These are phyloP conservation scores for Conomelus anceps DNA, from an alignment of 2,888 invertebrate genomes.

Conservation along the genomic window DNA sequence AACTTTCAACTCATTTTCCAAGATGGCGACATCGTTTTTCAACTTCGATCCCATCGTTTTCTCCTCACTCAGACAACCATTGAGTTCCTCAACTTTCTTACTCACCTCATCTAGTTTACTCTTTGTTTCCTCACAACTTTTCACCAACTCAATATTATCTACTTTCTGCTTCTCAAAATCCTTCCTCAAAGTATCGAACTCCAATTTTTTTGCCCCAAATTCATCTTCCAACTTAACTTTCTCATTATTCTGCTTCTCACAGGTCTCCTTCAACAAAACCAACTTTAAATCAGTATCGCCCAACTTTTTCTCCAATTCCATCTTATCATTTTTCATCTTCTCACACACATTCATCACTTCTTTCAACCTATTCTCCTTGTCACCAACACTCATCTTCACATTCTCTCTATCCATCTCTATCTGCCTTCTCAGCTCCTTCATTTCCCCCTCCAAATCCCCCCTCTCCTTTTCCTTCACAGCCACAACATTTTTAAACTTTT, in stretches of 20 bases:
- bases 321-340: slow-evolving; percentile 40
- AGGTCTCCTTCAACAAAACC: slow-evolving; percentile 7
- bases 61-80: background rate
- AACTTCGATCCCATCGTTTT: background rate
- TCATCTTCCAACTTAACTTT: background rate
- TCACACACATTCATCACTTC: background rate
- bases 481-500: background rate
- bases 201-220: slow-evolving; percentile 4
- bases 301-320: slow-evolving; percentile 43
- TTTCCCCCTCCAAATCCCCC: background rate
- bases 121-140: slow-evolving; percentile 4
- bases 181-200: slow-evolving; percentile 5
- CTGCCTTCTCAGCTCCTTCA: background rate
- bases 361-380: background rate
- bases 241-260: slow-evolving; percentile 13
- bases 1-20: background rate
- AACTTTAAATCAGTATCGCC: slow-evolving; percentile 17
- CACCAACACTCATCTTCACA: background rate
- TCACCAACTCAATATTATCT: slow-evolving; percentile 7
- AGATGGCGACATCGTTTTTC: background rate
- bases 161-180: slow-evolving; percentile 11
- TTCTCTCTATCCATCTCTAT: background rate
- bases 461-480: background rate
- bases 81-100: background rate
- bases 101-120: background rate